These are phyloP conservation scores for Coleophora flavipennella DNA, from an alignment of 2,888 invertebrate genomes.

Conservation along the genomic window DNA sequence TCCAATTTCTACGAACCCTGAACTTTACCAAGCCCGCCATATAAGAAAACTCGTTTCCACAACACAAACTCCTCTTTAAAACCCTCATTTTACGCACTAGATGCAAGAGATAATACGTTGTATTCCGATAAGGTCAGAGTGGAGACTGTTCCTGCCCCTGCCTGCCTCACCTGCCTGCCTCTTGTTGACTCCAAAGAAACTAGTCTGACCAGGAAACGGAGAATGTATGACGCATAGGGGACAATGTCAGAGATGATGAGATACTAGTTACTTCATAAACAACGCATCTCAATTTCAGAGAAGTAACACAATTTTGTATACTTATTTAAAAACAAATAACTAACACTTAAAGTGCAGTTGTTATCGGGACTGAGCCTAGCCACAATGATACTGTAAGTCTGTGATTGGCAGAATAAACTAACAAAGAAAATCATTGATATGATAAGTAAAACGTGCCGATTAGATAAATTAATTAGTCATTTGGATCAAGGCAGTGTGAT, in stretches of 20 bases:
- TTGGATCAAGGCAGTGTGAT: slow-evolving; percentile 43
- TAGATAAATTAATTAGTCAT: slow-evolving; percentile 29
- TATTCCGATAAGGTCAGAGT: slow-evolving; percentile 12
- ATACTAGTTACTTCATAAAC: too few species aligned
- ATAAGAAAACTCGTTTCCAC: slow-evolving; percentile 30
- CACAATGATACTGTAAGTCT: too few species aligned
- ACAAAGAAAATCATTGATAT: slow-evolving; percentile 1
- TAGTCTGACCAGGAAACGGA: slow-evolving; percentile 14
- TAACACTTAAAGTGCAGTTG: not conserved
- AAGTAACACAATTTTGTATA: too few species aligned
- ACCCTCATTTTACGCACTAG: slow-evolving; percentile 10
- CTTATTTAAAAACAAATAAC: not conserved
- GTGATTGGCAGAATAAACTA: not conserved
- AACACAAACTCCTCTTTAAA: slow-evolving; percentile 33
- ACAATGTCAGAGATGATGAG: not conserved
- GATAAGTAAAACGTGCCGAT: slow-evolving; percentile 9
- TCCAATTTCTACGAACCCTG: slow-evolving; percentile 39
- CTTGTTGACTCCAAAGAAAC: slow-evolving; percentile 16
- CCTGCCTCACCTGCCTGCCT: too few species aligned
- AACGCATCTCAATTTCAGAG: not conserved
- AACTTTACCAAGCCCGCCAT: slow-evolving; percentile 32
- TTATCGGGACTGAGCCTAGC: too few species aligned
- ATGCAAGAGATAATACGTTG: too few species aligned
- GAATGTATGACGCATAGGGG: slow-evolving; percentile 17
- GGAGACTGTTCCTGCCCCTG: slow-evolving; percentile 17